Conservation (phyloP, 2,888 invertebrate genomes). For the Scaptomyza tumidula region DNA sequence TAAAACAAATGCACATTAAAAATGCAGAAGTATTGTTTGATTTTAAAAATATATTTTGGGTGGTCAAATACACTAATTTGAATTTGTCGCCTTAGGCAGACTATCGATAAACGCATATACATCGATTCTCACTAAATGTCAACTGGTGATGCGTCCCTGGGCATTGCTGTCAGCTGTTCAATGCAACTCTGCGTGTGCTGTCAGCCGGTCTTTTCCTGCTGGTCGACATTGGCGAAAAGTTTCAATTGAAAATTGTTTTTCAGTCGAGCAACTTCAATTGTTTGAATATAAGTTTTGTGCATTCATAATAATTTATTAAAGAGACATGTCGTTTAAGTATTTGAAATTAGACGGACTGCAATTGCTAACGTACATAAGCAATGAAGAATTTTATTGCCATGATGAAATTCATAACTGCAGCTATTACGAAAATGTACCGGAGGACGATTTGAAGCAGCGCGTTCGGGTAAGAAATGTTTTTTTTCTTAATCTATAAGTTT, state of each 20-base stretch:
- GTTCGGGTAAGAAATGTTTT: conserved; percentile 29
- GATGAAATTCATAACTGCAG: conserved; percentile 19
- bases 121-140: neutral
- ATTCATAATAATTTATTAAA: no score
- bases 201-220: neutral
- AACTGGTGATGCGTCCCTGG: conserved; percentile 2
- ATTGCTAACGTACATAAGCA: conserved; percentile 7
- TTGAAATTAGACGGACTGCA: conserved; percentile 9
- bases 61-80: neutral
- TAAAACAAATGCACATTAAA: conserved; percentile 43
- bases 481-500: neutral
- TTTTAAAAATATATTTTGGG: neutral
- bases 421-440: conserved; percentile 52
- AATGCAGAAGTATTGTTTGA: conserved; percentile 20
- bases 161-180: conserved; percentile 19
- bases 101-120: conserved; percentile 17
- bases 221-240: neutral
- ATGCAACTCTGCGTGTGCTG: neutral
- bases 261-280: neutral
- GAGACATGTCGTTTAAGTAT: conserved; percentile 34
- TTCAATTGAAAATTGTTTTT: neutral
- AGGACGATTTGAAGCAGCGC: conserved; percentile 38
- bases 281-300: neutral
- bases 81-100: conserved; percentile 1
- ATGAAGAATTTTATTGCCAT: conserved; percentile 23